Conservation (phyloP, 92 coral and sea anemone species). For the Virgularia gustaviana region DNA sequence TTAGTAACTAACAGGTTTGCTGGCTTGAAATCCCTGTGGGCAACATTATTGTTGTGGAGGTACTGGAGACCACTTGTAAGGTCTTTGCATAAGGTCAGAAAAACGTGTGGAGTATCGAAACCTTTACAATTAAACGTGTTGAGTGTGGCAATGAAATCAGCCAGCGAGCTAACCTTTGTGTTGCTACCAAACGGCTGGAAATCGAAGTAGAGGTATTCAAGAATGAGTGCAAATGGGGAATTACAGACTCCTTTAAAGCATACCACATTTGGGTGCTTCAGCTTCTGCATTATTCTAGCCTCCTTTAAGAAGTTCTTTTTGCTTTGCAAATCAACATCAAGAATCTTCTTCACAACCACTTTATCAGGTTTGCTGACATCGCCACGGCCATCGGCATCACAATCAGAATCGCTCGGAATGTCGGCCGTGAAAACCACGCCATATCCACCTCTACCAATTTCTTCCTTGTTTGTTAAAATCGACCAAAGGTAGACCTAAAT, state of each 20-base stretch:
- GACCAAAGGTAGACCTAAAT: neutral
- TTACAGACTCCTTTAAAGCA: no score
- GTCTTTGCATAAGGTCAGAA: slow-evolving; percentile 19
- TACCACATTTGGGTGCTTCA: no score
- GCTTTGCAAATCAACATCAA: neutral
- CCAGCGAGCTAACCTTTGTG: no score
- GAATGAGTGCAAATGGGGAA: no score
- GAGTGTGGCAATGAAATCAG: neutral
- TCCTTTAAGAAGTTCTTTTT: neutral
- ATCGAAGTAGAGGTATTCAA: no score
- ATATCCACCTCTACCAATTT: slow-evolving; percentile 16
- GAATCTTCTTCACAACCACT: slow-evolving; percentile 21
- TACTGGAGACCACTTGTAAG: slow-evolving; percentile 19
- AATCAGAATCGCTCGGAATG: no score
- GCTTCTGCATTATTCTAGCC: no score
- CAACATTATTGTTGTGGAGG: no score
- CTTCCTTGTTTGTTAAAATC: slow-evolving; percentile 10
- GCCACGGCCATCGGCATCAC: no score
- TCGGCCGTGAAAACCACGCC: slow-evolving; percentile 32
- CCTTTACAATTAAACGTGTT: slow-evolving; percentile 17
- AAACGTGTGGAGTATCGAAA: slow-evolving; percentile 26
- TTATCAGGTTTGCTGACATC: neutral
- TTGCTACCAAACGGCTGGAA: no score
- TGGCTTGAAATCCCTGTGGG: no score
- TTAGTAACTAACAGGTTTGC: no score